Percentiles rank a stretch among this genome's conserved stretches.
Conservation (phyloP, 1,140 invertebrate genomes). For the Psix sp. region DNA sequence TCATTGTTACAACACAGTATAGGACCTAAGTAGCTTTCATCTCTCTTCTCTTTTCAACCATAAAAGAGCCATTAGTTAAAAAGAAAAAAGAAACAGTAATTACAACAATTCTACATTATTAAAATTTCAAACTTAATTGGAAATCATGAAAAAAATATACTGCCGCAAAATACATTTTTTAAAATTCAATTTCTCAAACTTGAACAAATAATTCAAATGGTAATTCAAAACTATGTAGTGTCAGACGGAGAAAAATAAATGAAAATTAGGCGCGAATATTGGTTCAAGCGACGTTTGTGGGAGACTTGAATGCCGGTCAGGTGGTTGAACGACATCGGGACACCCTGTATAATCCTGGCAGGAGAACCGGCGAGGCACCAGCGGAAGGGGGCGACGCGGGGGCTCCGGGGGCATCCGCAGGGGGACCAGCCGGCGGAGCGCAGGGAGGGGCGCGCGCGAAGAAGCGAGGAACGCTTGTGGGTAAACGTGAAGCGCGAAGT, state of each 20-base stretch:
- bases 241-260: neutral
- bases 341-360: slow-evolving; percentile 55
- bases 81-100: too few relatives aligned
- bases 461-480: slow-evolving; percentile 50
- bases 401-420: slow-evolving; percentile 13
- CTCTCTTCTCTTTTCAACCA: too few relatives aligned
- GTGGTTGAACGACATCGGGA: slow-evolving; percentile 54
- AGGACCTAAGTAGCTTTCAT: too few relatives aligned
- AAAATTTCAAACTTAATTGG: too few relatives aligned
- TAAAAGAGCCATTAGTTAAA: too few relatives aligned
- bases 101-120: too few relatives aligned
- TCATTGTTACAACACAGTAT: too few relatives aligned
- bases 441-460: slow-evolving; percentile 43
- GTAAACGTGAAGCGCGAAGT: slow-evolving; percentile 34
- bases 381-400: slow-evolving; percentile 2
- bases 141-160: too few relatives aligned
- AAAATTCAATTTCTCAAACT: too few relatives aligned
- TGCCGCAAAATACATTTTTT: too few relatives aligned
- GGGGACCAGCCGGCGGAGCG: slow-evolving; percentile 17
- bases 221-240: neutral
- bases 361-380: slow-evolving; percentile 33
- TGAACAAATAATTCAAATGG: too few relatives aligned
- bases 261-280: neutral
- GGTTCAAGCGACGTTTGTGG: slow-evolving; percentile 13
- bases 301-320: slow-evolving; percentile 60